Base-by-base conservation (phyloP, 2,888 invertebrate species). In the Lasioglossum zephyrum region DNA sequence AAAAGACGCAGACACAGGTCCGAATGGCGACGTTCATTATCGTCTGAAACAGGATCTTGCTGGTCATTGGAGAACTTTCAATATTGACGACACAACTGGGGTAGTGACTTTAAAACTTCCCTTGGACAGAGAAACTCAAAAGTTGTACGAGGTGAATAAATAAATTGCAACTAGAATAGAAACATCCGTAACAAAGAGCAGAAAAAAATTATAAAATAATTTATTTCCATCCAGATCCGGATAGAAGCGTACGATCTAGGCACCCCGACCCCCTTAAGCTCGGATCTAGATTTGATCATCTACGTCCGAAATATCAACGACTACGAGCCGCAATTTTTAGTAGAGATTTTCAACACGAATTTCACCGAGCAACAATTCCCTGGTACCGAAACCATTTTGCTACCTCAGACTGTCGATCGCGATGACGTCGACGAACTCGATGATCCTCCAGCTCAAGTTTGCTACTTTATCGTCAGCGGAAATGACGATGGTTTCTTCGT, bases 171-270 rank as follows among this genome's bases (percentile, higher is more conserved):
- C 11, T 4, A 9, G 8, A n/a, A 57, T 11, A 9, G n/a, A 0
- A 9, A 57, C 9, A n/a, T 57, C n/a, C 3, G 9, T n/a, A 53
- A n/a, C 8, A 53, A 53, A 3, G 9, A 2, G 2, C 53, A 53
- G 18, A 8, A n/a, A 53, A 53, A n/a, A 0, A 26, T 31, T 16
- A 2, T 31, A 16, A 60, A 31, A 26, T 53, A 13, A 36, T 41
- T n/a, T 26, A 57, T 41, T 53, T n/a, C 0, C 18, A 3, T 5
- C 11, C 49, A 98, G 98, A 97, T 99, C 83, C 96, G 98, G 90
- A 97, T 99, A 72, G 98, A 98, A 96, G 98, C 98, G 0, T 98
- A 97, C 93, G 99, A 99, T 95, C 96, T 98, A 79, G 99, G 99
- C 0, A 96, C 97, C 0, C 98, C 99, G 0, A 98, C 98, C 0